These are phyloP conservation scores for Agriopis aurantiaria DNA, from an alignment of 2,888 invertebrate genomes.

Conservation along the genomic window DNA sequence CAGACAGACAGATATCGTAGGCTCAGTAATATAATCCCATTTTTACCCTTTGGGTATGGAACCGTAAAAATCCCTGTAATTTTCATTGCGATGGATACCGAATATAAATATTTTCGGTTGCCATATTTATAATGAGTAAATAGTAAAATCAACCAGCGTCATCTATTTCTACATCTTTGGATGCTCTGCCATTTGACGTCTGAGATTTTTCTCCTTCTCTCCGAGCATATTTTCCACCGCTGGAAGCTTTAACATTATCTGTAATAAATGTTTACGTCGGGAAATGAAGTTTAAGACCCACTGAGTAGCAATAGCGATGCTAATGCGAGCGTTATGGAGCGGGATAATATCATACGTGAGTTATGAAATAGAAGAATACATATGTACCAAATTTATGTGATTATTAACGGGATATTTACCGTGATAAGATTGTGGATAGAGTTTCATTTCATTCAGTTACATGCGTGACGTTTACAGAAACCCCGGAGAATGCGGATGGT, in stretches of 20 bases:
- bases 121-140: no score
- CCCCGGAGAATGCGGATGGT: no score
- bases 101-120: no score
- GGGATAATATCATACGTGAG: neutral
- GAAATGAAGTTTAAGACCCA: slow-evolving; percentile 54
- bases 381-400: neutral
- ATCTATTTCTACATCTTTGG: slow-evolving; percentile 34
- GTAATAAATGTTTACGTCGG: slow-evolving; percentile 61
- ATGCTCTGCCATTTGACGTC: slow-evolving; percentile 50
- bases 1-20: no score
- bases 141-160: neutral
- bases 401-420: no score
- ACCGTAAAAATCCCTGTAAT: no score
- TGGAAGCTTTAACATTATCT: slow-evolving; percentile 58
- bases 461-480: no score
- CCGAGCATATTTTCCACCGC: slow-evolving; percentile 58
- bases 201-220: slow-evolving; percentile 59
- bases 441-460: neutral
- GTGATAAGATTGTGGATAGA: no score
- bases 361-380: neutral
- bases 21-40: no score
- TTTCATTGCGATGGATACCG: no score
- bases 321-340: slow-evolving; percentile 16
- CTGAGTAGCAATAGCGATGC: slow-evolving; percentile 40
- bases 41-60: no score